Evolutionary conservation across 2,113 vertebrate genomes (phyloP).

Genomic region (Caloenas nicobarica): DNA sequence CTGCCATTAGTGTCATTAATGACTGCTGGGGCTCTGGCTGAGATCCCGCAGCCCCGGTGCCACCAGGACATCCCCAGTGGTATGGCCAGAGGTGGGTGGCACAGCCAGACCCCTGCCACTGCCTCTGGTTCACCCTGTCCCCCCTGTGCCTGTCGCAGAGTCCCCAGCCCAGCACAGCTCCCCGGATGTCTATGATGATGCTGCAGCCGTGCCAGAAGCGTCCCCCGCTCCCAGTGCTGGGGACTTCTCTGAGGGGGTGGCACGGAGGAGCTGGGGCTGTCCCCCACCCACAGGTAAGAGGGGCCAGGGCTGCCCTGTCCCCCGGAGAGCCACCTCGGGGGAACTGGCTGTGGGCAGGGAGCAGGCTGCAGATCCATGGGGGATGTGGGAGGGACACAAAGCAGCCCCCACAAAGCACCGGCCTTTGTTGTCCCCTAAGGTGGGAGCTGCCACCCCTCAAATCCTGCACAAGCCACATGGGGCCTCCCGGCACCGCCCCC

Average conservation of each 20-base stretch:
- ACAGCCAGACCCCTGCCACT: not conserved
- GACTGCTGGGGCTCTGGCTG: not conserved
- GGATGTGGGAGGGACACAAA: accelerated
- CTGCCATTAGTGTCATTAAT: not conserved
- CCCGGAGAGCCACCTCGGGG: not conserved
- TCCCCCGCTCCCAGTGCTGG: accelerated
- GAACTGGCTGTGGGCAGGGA: not conserved
- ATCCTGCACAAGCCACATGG: not conserved
- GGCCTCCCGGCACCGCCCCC: accelerated
- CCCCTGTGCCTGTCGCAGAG: not conserved
- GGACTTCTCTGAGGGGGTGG: not conserved
- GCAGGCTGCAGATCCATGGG: not conserved
- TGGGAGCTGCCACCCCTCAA: not conserved
- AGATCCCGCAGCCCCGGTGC: too few relatives aligned
- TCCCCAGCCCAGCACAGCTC: not conserved
- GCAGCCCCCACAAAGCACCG: accelerated
- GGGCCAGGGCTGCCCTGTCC: not conserved
- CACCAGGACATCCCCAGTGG: accelerated
- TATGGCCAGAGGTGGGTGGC: accelerated
- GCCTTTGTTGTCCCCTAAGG: not conserved
- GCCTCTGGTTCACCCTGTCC: accelerated
- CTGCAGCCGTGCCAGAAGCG: accelerated
- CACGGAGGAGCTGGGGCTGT: not conserved
- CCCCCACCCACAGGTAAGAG: not conserved
- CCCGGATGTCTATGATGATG: not conserved